Percentiles rank a stretch among this genome's conserved stretches.
These are phyloP conservation scores for Falco peregrinus DNA, from an alignment of 2,797 vertebrate species.

Conservation along the genomic window DNA sequence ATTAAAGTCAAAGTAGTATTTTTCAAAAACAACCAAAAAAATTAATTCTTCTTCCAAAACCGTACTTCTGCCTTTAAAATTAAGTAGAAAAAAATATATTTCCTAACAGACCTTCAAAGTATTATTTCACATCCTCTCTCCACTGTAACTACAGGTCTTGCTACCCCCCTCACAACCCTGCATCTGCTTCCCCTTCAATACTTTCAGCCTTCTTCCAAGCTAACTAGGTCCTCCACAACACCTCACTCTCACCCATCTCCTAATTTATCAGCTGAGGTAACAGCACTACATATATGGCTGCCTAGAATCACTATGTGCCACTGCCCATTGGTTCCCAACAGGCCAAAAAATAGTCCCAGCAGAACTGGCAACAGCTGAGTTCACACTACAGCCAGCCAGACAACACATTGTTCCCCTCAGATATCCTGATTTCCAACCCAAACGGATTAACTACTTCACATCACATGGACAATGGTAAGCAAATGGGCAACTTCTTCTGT, in stretches of 20 bases:
- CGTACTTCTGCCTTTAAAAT: not conserved
- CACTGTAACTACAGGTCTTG: not conserved
- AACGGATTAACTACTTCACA: not conserved
- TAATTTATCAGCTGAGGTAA: not conserved
- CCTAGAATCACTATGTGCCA: not conserved
- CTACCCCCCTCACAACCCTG: not conserved
- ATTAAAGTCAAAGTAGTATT: not conserved
- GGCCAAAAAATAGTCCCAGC: not conserved
- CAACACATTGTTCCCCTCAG: not conserved
- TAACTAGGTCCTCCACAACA: not conserved
- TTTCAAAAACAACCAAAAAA: not conserved
- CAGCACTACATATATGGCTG: not conserved
- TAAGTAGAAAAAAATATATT: not conserved
- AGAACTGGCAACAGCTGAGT: not conserved
- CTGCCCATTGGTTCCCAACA: not conserved
- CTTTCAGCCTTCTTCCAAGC: not conserved
- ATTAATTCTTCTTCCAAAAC: not conserved
- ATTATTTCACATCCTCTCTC: not conserved
- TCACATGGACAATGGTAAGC: not conserved
- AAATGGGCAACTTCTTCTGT: not conserved
- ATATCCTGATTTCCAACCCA: not conserved
- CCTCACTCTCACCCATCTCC: not conserved
- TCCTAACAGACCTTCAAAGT: not conserved
- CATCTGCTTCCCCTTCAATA: not conserved
- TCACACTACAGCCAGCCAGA: not conserved